Base-by-base conservation (phyloP, 1,140 invertebrate genomes). In the Geopemphigus sp. region DNA sequence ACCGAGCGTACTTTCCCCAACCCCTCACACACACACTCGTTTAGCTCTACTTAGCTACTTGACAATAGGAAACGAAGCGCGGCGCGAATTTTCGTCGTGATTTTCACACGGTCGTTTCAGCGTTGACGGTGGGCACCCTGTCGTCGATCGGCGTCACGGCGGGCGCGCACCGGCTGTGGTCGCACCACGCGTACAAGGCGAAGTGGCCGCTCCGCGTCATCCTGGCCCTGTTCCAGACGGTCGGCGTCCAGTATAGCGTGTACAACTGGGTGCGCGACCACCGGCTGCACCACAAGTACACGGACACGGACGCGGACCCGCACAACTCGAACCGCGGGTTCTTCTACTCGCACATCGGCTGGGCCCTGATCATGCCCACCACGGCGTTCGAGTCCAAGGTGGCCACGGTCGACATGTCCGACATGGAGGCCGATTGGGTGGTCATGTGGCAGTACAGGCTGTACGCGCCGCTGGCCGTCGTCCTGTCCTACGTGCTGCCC, bases 261-360 rank as follows among this genome's bases (percentile, higher is more conserved):
- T 90, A 89, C 82, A 91, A 92, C 83, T 92, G 91, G 91, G 91
- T 91, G 0, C 87, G 91, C 66, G 94, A 97, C 85, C 95, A 97
- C 84, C 88, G 95, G 82, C 93, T 95, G 1, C 95, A 97, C 85
- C 95, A 97, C 84, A 96, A 96, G 85, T 96, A 92, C 85, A 93
- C 93, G 0, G 95, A 97, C 84, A 95, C 94, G 0, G 91, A 96
- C 84, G 95, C 95, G 0, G 95, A 97, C 86, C 95, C 95, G 0
- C 94, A 97, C 85, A 96, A 96, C 89, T 82, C 83, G 32, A 81
- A 81, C 32, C 68, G 82, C 24, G 91, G 91, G 15, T 95, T 97
- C 85, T 96, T 97, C 88, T 97, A 96, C 85, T 91, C 95, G 0
- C 95, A 97, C 84, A 91, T 96, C 82, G 95, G 95, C 5, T 97